These are phyloP conservation scores for Festucalex cinctus DNA, from an alignment of 2,113 vertebrate species.

Conservation along the genomic window DNA sequence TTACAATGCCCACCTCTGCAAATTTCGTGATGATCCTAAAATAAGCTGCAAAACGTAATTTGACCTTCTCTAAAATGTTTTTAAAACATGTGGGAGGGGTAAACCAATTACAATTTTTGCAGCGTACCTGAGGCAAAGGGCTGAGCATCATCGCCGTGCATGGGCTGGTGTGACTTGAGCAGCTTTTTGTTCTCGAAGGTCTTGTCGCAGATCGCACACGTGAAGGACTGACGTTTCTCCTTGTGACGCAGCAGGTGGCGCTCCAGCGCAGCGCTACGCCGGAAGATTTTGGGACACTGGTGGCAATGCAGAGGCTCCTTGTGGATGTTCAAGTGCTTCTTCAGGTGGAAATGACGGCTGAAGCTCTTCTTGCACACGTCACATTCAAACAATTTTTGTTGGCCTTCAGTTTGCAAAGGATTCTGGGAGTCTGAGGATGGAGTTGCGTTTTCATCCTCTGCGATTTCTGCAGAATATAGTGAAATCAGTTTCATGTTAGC, in stretches of 20 bases:
- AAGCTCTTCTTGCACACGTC: constrained; percentile 58
- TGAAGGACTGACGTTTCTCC: constrained; percentile 26
- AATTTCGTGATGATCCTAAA: too few relatives aligned
- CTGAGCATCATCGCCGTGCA: constrained; percentile 50
- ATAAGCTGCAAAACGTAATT: too few relatives aligned
- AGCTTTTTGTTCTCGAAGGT: constrained; percentile 46
- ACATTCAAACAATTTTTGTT: constrained; percentile 42
- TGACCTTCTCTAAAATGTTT: too few relatives aligned
- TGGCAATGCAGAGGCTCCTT: constrained; percentile 37
- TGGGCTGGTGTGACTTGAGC: constrained; percentile 58
- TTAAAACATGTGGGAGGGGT: too few relatives aligned
- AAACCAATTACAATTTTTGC: background rate
- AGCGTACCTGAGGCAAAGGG: constrained; percentile 31
- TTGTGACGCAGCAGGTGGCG: constrained; percentile 56
- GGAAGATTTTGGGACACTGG: constrained; percentile 52
- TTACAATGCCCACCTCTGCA: too few relatives aligned
- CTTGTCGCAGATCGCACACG: constrained; percentile 51
- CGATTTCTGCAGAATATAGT: constrained; percentile 3
- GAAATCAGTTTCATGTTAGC: background rate
- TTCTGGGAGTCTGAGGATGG: background rate
- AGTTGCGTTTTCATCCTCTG: background rate
- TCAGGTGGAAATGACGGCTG: constrained; percentile 45
- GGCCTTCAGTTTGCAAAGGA: constrained; percentile 2
- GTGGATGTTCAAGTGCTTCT: constrained; percentile 55
- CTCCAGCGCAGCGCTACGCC: constrained; percentile 8